These are phyloP conservation scores for Syngnathus rostellatus DNA, from an alignment of 2,797 vertebrate species.

Conservation along the genomic window DNA sequence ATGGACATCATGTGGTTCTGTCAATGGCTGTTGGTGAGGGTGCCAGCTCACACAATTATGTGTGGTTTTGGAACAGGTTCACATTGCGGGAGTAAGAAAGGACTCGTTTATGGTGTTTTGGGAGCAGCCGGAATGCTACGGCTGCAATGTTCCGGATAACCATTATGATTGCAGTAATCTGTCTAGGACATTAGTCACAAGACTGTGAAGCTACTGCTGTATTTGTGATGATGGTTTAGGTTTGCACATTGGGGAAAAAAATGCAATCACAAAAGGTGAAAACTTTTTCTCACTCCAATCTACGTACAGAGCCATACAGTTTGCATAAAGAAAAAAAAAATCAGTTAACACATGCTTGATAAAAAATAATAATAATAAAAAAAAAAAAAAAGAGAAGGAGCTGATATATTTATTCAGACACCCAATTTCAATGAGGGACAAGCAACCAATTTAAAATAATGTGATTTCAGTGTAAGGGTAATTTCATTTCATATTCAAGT, in stretches of 20 bases:
- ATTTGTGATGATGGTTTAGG: background rate
- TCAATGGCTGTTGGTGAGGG: background rate
- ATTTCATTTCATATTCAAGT: constrained; percentile 54
- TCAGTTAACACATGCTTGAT: background rate
- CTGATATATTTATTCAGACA: background rate
- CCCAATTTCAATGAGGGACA: constrained; percentile 30
- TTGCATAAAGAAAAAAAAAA: background rate
- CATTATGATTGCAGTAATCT: background rate
- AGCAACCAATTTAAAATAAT: constrained; percentile 36
- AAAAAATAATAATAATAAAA: too few species aligned
- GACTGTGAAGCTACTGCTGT: constrained; percentile 2
- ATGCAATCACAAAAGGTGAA: too few species aligned
- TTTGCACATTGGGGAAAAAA: background rate
- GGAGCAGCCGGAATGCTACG: background rate
- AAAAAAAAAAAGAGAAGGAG: background rate
- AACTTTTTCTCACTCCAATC: too few species aligned
- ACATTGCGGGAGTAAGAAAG: background rate
- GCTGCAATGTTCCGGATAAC: background rate
- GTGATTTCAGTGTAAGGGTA: constrained; percentile 40
- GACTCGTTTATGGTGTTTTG: background rate
- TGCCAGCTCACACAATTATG: background rate
- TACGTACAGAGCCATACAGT: too few species aligned
- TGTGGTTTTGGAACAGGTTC: background rate
- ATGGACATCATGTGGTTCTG: background rate
- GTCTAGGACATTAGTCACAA: background rate